Evolutionary conservation across 2,113 vertebrate species (phyloP), one percentile per base, ranked within the genome.

Genomic region (Onychostoma macrolepis): DNA sequence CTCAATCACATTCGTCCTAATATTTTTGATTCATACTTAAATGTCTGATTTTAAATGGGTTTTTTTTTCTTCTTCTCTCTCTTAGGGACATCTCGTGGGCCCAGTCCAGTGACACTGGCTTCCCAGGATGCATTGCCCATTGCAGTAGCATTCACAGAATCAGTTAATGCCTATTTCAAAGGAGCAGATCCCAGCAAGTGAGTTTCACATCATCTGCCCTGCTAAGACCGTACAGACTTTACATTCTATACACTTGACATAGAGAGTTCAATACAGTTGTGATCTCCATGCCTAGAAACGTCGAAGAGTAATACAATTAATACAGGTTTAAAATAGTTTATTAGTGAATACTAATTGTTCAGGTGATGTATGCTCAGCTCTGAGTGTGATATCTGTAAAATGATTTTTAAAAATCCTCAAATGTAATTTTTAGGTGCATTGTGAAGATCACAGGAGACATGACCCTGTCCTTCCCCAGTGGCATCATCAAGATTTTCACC

Each of bases 151-250:
- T 97, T 99, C 92, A 98, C 98, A 76, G 98, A 99, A 88, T 98
- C 97, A 61, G 97, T 99, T 92, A 99, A 99, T 94, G 97, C 98
- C 88, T 99, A 99, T 95, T 99, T 99, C 95, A 99, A 98, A 97
- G 98, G 98, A 94, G 97, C 98, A 93, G 98, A 99, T 94, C 97
- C 97, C 79, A 95, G 95, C 92, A 99, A 98, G 98, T 99, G 94
- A 97, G 97, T 97, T 89, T 92, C 89, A 92, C 89, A 90, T 92
- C 91, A 93, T 89, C 89, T 89, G 43, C 65, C 38, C 38, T 85
- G 84, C 41, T 13, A 56, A 61, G 36, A 65, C 6, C 50, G 26
- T 48, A 13, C 58, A 65, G 28, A 33, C 74, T 21, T 53, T 7
- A 76, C 53, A 77, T 63, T 13, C 7, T 38, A 11, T 78, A n/a